Base-by-base conservation (phyloP, 2,113 vertebrate species). In the Galeopterus variegatus region DNA sequence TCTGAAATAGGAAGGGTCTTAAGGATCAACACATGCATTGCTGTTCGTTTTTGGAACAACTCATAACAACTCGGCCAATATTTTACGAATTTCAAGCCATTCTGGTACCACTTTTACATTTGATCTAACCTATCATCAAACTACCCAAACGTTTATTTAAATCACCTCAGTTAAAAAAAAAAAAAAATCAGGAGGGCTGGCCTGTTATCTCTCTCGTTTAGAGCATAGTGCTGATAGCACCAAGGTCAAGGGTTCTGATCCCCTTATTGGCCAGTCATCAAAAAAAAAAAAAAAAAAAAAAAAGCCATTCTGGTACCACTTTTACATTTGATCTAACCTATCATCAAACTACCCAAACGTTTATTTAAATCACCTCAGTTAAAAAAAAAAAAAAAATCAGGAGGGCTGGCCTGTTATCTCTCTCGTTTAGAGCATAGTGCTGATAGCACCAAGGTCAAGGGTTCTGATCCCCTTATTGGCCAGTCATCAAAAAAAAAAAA, bases 71-170 rank as follows among this genome's bases (percentile, higher is more conserved):
- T 75, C 21, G 50, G 67, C 75, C 10, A 82, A 48, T 70, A 93
- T 82, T 95, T 90, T 75, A 77, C 5, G 23, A 69, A 67, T 58
- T 96, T 91, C 58, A 90, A 85, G 33, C 72, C 72, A 17, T 91
- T 86, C 73, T 91, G 69, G 45, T 75, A 28, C 31, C 56, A 77
- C 17, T 69, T 62, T 52, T 8, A 45, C 60, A 85, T 77, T 81
- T 75, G 19, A 90, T 48, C 52, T 21, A 65, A 11, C 8, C 9
- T 31, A 31, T 76, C 67, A 60, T 80, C 45, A 54, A 54, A 76
- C 45, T 83, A 58, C 41, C 10, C 36, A 60, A 14, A 41, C 4
- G 1, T 82, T 60, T 54, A 28, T 67, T 90, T 48, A 79, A 62
- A 45, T 33, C 67, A 31, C 18, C 33, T 87, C 24, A 48, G 50